phyloP scores from a whole-genome alignment of 2,113 vertebrate species.

The Pseudopipra pipra region DNA sequence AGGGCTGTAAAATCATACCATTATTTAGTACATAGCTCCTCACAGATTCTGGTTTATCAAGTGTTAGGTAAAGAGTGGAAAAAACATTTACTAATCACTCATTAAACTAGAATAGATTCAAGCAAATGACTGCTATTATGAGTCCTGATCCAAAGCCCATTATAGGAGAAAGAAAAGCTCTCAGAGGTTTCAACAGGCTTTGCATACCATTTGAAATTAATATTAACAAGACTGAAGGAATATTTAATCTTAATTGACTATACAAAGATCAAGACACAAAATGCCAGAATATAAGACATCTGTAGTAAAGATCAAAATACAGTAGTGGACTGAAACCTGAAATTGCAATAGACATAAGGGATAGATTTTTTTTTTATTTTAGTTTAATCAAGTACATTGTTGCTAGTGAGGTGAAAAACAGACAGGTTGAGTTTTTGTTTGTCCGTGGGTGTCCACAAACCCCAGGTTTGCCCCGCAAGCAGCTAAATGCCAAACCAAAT shows the following conservation, averaged over 20 bases:
- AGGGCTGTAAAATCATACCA: conserved; percentile 22
- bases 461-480: not conserved
- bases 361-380: not conserved
- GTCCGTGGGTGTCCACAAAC: not conserved
- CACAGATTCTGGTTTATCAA: not conserved
- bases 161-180: not conserved
- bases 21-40: conserved; percentile 21
- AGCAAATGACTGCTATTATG: conserved; percentile 17
- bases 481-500: not conserved
- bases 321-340: not conserved
- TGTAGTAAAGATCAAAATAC: not conserved
- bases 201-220: not conserved
- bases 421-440: not conserved
- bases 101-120: conserved; percentile 28
- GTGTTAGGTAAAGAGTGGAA: not conserved
- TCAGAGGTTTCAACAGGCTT: not conserved
- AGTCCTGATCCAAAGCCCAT: conserved; percentile 22
- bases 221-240: not conserved
- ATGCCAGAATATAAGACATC: not conserved
- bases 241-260: not conserved
- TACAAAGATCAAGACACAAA: not conserved
- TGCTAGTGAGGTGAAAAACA: not conserved
- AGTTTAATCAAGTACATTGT: not conserved
- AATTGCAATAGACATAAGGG: not conserved
- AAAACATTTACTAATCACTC: conserved; percentile 45